Percentiles rank a stretch among this genome's conserved stretches.
Conservation (phyloP, 2,888 invertebrate species). For the Gisinianus flammeolus region DNA sequence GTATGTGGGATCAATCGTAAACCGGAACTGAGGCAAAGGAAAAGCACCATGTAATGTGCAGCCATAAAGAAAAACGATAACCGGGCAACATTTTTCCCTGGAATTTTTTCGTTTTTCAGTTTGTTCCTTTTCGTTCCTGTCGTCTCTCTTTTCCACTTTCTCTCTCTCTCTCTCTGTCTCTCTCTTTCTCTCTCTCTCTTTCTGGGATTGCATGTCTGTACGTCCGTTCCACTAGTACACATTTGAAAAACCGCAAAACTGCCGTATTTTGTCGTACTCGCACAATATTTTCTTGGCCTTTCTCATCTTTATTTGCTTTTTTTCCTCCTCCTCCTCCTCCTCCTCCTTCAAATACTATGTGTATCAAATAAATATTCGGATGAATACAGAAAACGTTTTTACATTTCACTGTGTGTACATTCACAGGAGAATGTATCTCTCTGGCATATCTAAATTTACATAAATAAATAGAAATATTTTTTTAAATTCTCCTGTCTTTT, state of each 20-base stretch:
- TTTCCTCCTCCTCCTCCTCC: not conserved
- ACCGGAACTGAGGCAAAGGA: constrained; percentile 21
- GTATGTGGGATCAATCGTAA: constrained; percentile 20
- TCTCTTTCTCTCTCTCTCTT: not conserved
- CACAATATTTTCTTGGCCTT: no score
- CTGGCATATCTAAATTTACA: no score
- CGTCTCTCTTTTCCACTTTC: not conserved
- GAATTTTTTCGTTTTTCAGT: not conserved
- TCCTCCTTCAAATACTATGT: not conserved
- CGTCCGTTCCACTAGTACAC: not conserved
- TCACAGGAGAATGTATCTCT: no score
- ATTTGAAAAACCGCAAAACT: constrained; percentile 12
- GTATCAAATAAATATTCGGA: no score
- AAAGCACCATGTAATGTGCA: constrained; percentile 15
- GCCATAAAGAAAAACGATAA: constrained; percentile 30
- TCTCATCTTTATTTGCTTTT: no score
- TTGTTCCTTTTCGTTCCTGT: not conserved
- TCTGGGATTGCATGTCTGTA: not conserved
- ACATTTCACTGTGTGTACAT: no score
- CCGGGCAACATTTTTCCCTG: constrained; percentile 21
- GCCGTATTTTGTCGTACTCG: not conserved
- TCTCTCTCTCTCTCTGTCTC: not conserved
- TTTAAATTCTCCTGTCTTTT: no score
- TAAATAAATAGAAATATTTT: no score
- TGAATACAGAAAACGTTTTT: no score